These are phyloP conservation scores for Heliornis fulica DNA, from an alignment of 2,113 vertebrate genomes.

Conservation along the genomic window DNA sequence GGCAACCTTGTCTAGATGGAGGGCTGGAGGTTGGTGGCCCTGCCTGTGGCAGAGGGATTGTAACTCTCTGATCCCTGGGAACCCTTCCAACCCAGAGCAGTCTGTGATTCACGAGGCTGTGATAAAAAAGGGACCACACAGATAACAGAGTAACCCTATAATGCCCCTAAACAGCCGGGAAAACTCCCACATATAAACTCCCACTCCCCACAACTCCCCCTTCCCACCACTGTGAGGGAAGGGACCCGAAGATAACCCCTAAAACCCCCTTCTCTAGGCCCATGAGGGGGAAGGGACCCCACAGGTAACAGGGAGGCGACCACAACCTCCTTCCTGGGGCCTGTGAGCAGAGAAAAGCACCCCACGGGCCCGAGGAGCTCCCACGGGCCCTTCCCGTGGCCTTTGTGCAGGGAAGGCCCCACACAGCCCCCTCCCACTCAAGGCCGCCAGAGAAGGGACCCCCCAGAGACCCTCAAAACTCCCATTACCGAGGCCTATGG, in stretches of 20 bases:
- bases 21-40: too few species aligned
- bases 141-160: rapidly evolving
- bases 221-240: not conserved
- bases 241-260: rapidly evolving
- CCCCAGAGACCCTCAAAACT: not conserved
- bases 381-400: not conserved
- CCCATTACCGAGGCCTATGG: not conserved
- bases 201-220: rapidly evolving
- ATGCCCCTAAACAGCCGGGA: rapidly evolving
- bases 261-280: not conserved
- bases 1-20: too few species aligned
- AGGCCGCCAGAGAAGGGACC: rapidly evolving
- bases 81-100: too few species aligned
- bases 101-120: too few species aligned
- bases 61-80: too few species aligned
- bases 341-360: rapidly evolving
- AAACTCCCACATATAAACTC: rapidly evolving
- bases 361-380: not conserved
- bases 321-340: rapidly evolving
- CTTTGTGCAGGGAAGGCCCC: rapidly evolving
- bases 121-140: not conserved
- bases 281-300: rapidly evolving
- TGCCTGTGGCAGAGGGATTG: too few species aligned
- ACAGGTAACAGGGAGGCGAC: rapidly evolving
- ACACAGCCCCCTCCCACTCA: too few species aligned